Conservation (phyloP, 92 coral and sea anemone species). For the Actinostola sp. region DNA sequence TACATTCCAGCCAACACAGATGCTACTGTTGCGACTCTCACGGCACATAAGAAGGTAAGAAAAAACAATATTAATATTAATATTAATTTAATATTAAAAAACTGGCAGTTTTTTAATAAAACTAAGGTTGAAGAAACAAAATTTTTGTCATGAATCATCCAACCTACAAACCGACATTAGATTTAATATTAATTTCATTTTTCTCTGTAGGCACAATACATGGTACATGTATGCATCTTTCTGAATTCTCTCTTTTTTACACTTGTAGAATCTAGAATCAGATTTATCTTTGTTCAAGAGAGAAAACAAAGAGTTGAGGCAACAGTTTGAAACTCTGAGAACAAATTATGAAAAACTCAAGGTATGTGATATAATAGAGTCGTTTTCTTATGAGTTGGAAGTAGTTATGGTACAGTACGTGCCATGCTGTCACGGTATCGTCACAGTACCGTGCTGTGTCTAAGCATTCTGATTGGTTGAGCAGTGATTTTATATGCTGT, state of each 20-base stretch:
- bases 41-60: conserved; percentile 81
- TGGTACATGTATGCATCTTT: neutral
- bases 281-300: conserved; percentile 65
- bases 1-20: conserved; percentile 71
- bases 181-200: neutral
- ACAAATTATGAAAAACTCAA: conserved; percentile 76
- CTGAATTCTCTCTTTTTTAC: neutral
- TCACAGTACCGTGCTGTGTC: no score
- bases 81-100: neutral
- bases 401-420: no score
- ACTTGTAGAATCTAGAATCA: conserved; percentile 61
- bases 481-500: no score
- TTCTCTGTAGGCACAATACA: neutral
- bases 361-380: conserved; percentile 45
- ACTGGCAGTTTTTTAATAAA: no score
- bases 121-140: no score
- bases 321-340: conserved; percentile 78
- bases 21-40: conserved; percentile 72
- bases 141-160: no score
- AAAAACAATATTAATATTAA: neutral
- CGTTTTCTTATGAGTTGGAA: neutral
- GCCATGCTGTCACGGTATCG: no score
- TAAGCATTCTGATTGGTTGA: no score
- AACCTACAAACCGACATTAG: no score
- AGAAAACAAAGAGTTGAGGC: conserved; percentile 87